Percentiles rank a stretch among this genome's conserved stretches.
These are phyloP conservation scores for Drosophila meridionalis DNA, from an alignment of 2,888 invertebrate species.

Conservation along the genomic window DNA sequence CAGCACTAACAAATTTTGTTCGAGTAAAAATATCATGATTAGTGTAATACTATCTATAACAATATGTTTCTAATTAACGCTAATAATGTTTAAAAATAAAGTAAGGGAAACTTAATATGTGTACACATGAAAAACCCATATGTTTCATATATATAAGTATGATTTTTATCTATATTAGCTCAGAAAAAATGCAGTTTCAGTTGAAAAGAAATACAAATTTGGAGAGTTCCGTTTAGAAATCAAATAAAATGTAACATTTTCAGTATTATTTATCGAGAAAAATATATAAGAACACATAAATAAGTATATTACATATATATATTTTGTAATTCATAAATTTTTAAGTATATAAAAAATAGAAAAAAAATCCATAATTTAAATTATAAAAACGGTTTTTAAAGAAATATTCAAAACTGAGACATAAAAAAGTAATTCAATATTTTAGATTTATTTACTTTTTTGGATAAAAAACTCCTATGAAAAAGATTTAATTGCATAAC, in stretches of 20 bases:
- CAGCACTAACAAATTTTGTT: neutral
- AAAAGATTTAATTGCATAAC: neutral
- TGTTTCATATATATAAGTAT: neutral
- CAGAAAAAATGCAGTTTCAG: neutral
- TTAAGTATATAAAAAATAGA: too few species aligned
- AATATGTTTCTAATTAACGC: constrained; percentile 8
- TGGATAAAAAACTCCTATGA: neutral
- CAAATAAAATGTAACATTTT: too few species aligned
- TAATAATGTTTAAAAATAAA: neutral
- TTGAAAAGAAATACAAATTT: neutral
- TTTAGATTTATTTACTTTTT: too few species aligned
- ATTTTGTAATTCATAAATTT: too few species aligned
- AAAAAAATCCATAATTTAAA: too few species aligned
- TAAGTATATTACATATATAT: too few species aligned
- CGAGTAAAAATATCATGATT: constrained; percentile 1
- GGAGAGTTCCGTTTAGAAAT: neutral
- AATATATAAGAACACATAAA: too few species aligned
- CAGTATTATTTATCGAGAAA: too few species aligned
- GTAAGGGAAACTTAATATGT: neutral
- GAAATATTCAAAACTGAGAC: too few species aligned
- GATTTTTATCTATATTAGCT: neutral
- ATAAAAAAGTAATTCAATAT: too few species aligned
- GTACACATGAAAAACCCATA: neutral
- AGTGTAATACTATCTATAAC: constrained; percentile 8
- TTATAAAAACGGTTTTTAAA: too few species aligned